Percentiles rank a stretch among this genome's conserved stretches.
Evolutionary conservation across 2,888 invertebrate species (phyloP).

Genomic region (Argyresthia albistria): DNA sequence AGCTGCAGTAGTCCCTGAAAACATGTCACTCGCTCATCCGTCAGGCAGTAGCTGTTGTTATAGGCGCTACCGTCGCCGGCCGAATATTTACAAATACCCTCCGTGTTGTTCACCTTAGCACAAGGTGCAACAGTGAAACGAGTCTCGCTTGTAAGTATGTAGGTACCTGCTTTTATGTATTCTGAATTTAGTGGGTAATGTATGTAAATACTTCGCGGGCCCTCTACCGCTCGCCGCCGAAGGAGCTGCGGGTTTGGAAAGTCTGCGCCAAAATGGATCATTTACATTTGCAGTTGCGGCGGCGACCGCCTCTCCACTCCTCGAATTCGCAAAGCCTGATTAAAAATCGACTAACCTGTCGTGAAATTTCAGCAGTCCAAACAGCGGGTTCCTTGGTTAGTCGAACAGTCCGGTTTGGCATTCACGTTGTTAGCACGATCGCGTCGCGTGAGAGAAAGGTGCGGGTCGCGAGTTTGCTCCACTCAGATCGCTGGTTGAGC

Average conservation of each 20-base stretch:
- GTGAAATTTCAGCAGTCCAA: constrained; percentile 38
- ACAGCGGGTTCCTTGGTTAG: constrained; percentile 10
- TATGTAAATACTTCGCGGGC: background rate
- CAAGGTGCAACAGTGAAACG: constrained; percentile 18
- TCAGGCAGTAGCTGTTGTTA: background rate
- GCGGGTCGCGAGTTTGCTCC: constrained; percentile 33
- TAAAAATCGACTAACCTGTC: constrained; percentile 41
- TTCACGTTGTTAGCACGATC: constrained; percentile 66
- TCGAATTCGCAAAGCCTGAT: constrained; percentile 36
- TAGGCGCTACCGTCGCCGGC: constrained; percentile 8
- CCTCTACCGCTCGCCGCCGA: constrained; percentile 11
- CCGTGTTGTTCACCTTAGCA: constrained; percentile 42
- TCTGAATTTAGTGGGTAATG: too few relatives aligned
- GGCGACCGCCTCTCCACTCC: background rate
- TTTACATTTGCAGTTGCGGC: background rate
- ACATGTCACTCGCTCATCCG: background rate
- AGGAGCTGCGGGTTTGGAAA: constrained; percentile 25
- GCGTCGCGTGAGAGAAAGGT: constrained; percentile 69
- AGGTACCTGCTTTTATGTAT: constrained; percentile 25
- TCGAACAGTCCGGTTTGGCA: constrained; percentile 60
- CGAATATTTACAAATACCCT: constrained; percentile 54
- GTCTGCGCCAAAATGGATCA: constrained; percentile 22
- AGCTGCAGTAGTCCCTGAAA: background rate
- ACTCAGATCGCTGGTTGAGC: constrained; percentile 31
- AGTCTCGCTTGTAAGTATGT: constrained; percentile 19